Evolutionary conservation across 2,888 invertebrate species (phyloP), one percentile per base, ranked within the genome.

Genomic region (Tipula unca): DNA sequence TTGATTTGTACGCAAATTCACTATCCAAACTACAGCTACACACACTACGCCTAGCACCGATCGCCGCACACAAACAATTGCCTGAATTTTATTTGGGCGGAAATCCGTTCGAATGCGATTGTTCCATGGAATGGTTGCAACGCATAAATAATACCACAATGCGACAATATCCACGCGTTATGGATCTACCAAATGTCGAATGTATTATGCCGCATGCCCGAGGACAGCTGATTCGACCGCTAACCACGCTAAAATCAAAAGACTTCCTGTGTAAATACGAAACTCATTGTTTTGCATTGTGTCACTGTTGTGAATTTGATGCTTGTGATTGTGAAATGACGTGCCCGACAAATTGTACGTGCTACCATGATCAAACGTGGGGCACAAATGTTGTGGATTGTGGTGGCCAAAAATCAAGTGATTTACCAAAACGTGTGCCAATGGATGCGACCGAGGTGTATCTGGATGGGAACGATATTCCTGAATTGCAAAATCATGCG

Each of bases 241-340:
- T 97, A 88, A 94, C 95, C 87, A 93, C 94, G 87, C 94, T 97
- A 85, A 94, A 95, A 88, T 93, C 96, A n/a, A 94, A 96, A 88
- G 96, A 97, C 90, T 98, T 98, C 91, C 93, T 98, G 88, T 98
- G 98, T 91, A 95, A 95, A 89, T 98, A 98, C 92, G 96, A 96
- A 90, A 96, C 96, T 86, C 97, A 98, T 91, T 98, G 98, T 91
- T 98, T 98, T 92, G 96, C 98, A 8, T 92, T 97, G 86, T 98
- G 98, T 90, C 97, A 97, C 90, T 98, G 98, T 91, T 98, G 98
- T 90, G 98, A 98, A 90, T 98, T 97, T 89, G 98, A 97, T 90
- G 97, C 97, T 87, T 98, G 98, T 91, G 98, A 98, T 91, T 98
- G 98, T 91, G 97, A 98, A 92, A 98, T 98, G 96, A 97, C 96